Conservation (phyloP, 2,797 vertebrate genomes). For the Syndactyla subalaris region DNA sequence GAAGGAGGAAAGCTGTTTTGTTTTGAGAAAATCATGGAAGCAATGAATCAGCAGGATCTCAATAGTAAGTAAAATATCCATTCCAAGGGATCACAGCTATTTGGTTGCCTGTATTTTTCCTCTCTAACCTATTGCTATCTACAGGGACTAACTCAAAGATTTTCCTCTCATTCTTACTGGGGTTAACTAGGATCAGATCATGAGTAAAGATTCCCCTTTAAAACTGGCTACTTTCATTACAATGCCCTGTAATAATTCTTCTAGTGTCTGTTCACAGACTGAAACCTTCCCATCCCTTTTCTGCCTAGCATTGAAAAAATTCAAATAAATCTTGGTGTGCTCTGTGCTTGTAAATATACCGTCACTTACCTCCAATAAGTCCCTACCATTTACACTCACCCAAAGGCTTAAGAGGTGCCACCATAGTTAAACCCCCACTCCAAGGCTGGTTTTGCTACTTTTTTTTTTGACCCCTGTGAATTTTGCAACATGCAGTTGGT, state of each 20-base stretch:
- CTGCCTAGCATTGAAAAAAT: neutral
- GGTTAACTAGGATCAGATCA: conserved; percentile 35
- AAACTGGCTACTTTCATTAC: conserved; percentile 4
- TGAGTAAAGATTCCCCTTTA: conserved; percentile 22
- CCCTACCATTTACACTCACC: neutral
- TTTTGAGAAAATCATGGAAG: neutral
- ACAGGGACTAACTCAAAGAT: neutral
- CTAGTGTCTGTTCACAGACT: neutral
- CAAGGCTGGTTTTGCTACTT: neutral
- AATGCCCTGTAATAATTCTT: conserved; percentile 8
- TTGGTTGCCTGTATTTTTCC: neutral
- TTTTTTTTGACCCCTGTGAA: neutral
- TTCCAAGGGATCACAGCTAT: neutral
- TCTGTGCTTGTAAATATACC: neutral
- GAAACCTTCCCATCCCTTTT: neutral
- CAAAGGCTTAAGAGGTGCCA: neutral
- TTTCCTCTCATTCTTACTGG: neutral
- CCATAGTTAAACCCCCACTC: neutral
- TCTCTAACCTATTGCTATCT: neutral
- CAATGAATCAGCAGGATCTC: neutral
- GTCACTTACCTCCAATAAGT: neutral
- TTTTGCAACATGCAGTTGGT: neutral
- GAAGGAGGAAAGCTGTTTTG: neutral
- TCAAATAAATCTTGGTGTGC: neutral
- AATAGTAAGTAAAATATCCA: neutral